phyloP scores from a whole-genome alignment of 2,113 vertebrate genomes.

The Panurus biarmicus region DNA sequence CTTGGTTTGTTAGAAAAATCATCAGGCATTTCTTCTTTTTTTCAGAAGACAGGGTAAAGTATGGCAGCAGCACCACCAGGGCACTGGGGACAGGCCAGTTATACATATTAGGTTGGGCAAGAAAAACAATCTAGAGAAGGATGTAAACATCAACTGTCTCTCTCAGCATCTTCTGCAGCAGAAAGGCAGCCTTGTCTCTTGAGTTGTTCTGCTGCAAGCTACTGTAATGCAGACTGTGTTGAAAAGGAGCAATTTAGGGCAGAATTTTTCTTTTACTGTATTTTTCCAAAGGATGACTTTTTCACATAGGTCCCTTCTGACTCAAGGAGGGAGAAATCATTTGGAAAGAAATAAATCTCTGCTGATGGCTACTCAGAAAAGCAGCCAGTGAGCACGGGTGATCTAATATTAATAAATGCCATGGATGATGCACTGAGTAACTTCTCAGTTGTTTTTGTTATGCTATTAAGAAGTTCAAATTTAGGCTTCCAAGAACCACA shows the following conservation, averaged over 20 bases:
- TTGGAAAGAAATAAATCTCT: neutral
- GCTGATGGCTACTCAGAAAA: neutral
- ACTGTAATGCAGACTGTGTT: neutral
- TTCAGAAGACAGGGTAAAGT: neutral
- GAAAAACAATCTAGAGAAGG: slow-evolving; percentile 14
- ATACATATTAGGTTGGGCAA: neutral
- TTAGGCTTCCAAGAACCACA: neutral
- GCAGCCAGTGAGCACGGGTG: neutral
- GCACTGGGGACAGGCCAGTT: slow-evolving; percentile 3
- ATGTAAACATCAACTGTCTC: neutral
- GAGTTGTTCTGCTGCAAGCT: neutral
- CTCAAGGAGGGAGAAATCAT: neutral
- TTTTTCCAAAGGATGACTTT: slow-evolving; percentile 29
- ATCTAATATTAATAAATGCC: slow-evolving; percentile 32
- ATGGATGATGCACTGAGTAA: neutral
- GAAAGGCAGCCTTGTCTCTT: slow-evolving; percentile 10
- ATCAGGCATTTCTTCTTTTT: neutral
- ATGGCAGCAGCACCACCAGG: neutral
- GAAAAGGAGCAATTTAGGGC: slow-evolving; percentile 37
- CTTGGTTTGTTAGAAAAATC: neutral
- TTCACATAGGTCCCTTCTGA: neutral
- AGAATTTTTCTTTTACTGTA: slow-evolving; percentile 7
- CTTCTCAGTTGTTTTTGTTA: slow-evolving; percentile 26
- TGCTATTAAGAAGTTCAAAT: neutral
- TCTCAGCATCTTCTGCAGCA: neutral